phyloP scores from a whole-genome alignment of 1,140 invertebrate species.

The Euura lappo region DNA sequence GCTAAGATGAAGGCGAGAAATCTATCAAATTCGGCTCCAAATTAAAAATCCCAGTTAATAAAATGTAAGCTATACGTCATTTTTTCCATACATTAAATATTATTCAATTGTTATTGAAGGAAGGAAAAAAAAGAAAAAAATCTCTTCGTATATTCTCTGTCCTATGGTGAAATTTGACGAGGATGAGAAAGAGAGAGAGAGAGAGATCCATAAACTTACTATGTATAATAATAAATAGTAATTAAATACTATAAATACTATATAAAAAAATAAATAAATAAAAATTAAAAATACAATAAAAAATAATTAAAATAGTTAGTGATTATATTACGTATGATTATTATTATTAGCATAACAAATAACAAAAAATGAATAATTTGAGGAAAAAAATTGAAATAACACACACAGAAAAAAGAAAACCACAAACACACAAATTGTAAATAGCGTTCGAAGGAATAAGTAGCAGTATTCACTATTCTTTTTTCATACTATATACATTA shows the following conservation, averaged over 20 bases:
- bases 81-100: neutral
- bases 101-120: neutral
- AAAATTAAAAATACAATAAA: conserved; percentile 22
- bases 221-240: conserved; percentile 48
- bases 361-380: conserved; percentile 27
- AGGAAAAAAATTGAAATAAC: too few species aligned
- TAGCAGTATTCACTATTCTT: conserved; percentile 43
- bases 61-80: conserved; percentile 17
- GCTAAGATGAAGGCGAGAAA: neutral
- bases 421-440: conserved; percentile 28
- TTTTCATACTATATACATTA: conserved; percentile 32
- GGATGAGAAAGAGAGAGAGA: neutral
- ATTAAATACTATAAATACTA: conserved; percentile 35
- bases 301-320: conserved; percentile 41
- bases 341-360: conserved; percentile 30
- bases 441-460: conserved; percentile 42
- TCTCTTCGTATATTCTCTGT: conserved; percentile 22
- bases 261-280: conserved; percentile 53
- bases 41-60: conserved; percentile 12
- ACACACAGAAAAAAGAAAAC: too few species aligned
- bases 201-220: conserved; percentile 41
- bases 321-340: conserved; percentile 30
- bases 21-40: conserved; percentile 10
- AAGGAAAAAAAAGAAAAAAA: neutral
- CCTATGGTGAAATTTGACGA: too few species aligned